Evolutionary conservation across 1,140 invertebrate species (phyloP).

Genomic region (Drosophila pseudoananassae): DNA sequence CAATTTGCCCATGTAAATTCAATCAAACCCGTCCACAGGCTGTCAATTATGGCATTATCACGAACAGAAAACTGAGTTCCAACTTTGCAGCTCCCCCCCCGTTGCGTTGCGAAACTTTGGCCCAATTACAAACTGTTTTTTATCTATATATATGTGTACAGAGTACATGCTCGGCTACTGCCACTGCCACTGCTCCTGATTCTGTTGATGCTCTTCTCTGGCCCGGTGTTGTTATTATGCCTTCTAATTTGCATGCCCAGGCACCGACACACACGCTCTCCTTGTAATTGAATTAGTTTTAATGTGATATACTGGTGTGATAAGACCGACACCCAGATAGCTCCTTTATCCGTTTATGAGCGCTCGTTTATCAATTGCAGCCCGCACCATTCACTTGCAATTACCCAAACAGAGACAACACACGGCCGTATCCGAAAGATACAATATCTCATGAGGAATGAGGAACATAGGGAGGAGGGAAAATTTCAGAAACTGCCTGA

Average conservation of each 20-base stretch:
- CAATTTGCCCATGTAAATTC: conserved; percentile 38
- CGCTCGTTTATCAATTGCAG: conserved; percentile 54
- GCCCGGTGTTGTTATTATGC: conserved; percentile 7
- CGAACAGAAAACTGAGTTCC: conserved; percentile 34
- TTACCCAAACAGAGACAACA: conserved; percentile 29
- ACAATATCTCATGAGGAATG: conserved; percentile 5
- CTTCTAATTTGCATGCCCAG: conserved; percentile 55
- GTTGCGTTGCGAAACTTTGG: conserved; percentile 49
- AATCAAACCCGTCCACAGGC: conserved; percentile 44
- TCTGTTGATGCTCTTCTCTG: conserved; percentile 7
- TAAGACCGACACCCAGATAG: conserved; percentile 54
- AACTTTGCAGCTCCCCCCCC: conserved; percentile 14
- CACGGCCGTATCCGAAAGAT: conserved; percentile 16
- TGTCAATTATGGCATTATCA: conserved; percentile 63
- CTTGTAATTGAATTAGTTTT: conserved; percentile 78
- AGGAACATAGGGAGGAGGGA: not conserved
- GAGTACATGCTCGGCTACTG: conserved; percentile 2
- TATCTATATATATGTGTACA: conserved; percentile 23
- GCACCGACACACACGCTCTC: conserved; percentile 25
- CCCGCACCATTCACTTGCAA: conserved; percentile 56
- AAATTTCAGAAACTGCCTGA: not conserved
- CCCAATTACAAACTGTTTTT: conserved; percentile 56
- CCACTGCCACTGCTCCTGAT: conserved; percentile 3
- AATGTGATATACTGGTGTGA: conserved; percentile 55
- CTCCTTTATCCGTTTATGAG: conserved; percentile 33